These are phyloP conservation scores for Spisula subtruncata DNA, from an alignment of 2,888 invertebrate species.

Conservation along the genomic window DNA sequence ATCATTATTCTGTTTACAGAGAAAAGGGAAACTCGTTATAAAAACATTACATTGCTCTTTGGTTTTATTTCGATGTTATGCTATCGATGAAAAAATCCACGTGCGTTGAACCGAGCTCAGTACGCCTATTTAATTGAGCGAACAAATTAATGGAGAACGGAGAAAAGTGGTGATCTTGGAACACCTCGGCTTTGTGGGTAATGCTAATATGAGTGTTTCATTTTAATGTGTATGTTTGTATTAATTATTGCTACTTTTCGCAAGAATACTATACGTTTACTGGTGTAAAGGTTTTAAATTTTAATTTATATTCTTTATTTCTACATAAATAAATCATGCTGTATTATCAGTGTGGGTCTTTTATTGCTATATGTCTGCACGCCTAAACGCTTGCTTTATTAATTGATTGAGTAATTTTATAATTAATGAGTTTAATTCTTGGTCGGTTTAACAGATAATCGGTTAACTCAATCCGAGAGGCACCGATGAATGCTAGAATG, in stretches of 20 bases:
- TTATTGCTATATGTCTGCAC: not conserved
- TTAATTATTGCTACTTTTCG: not conserved
- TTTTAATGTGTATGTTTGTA: not conserved
- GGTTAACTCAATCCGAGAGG: too few species aligned
- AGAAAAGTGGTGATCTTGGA: not conserved
- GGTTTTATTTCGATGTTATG: not conserved
- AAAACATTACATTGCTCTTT: conserved; percentile 42
- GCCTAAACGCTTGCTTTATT: too few species aligned
- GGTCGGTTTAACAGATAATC: not conserved
- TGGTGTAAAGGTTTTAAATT: not conserved
- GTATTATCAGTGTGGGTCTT: not conserved
- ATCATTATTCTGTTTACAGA: conserved; percentile 43
- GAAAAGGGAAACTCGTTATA: conserved; percentile 45
- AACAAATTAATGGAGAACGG: not conserved
- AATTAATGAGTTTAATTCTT: not conserved
- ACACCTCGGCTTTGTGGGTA: not conserved
- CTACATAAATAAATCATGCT: not conserved
- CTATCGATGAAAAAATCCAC: not conserved
- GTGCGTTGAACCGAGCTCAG: not conserved
- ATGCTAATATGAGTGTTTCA: not conserved
- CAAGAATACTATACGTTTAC: not conserved
- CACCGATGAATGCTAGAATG: too few species aligned
- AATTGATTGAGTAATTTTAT: not conserved
- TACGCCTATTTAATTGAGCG: not conserved
- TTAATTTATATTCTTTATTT: conserved; percentile 17